Evolutionary conservation across 2,113 vertebrate genomes (phyloP).

Genomic region (Colossoma macropomum): DNA sequence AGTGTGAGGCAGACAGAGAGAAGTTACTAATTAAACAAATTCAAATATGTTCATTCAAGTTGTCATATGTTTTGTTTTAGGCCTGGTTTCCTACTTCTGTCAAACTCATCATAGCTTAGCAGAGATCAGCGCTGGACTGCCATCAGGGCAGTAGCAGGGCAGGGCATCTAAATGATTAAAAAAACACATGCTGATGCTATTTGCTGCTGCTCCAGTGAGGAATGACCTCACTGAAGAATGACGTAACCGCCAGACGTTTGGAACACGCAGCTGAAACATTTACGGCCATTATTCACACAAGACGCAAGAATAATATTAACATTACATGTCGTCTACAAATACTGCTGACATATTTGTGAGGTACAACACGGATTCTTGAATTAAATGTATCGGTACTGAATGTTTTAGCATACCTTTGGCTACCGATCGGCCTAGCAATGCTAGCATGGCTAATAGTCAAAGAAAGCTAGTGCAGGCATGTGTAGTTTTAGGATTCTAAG

Average conservation of each 20-base stretch:
- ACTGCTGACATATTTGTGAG: background rate
- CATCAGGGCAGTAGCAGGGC: background rate
- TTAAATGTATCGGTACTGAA: too few species aligned
- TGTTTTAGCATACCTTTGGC: too few species aligned
- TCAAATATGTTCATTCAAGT: conserved; percentile 47
- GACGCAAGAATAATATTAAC: background rate
- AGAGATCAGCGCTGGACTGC: background rate
- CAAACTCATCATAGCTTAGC: conserved; percentile 4
- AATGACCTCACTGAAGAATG: background rate
- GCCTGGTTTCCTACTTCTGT: conserved; percentile 10
- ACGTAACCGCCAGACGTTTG: background rate
- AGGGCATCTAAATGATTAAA: background rate
- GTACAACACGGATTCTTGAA: too few species aligned
- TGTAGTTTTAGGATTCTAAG: too few species aligned
- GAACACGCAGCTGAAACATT: conserved; percentile 6
- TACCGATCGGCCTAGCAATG: too few species aligned
- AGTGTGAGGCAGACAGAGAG: conserved; percentile 14
- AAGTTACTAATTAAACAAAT: conserved; percentile 65
- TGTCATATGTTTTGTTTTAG: background rate
- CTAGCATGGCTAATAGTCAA: too few species aligned
- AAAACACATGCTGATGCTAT: background rate
- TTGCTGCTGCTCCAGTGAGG: background rate
- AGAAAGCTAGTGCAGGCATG: too few species aligned
- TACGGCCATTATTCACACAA: background rate
- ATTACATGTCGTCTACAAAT: background rate